Percentiles rank a stretch among this genome's conserved stretches.
Evolutionary conservation across 2,888 invertebrate genomes (phyloP).

Genomic region (Sesia bembeciformis): DNA sequence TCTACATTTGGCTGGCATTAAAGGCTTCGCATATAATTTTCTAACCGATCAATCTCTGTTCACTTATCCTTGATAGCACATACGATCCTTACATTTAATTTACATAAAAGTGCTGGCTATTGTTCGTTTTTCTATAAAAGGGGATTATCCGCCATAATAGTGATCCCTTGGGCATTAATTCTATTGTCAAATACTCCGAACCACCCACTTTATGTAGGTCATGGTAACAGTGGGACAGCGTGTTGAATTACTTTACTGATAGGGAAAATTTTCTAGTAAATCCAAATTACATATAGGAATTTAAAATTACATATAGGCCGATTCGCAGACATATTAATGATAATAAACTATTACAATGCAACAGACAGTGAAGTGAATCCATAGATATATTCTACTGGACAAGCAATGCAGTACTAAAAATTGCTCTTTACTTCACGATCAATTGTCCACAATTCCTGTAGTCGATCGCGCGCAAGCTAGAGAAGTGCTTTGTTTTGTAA

Average conservation of each 20-base stretch:
- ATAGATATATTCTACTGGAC: too few relatives aligned
- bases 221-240: conserved; percentile 20
- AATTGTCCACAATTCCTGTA: too few relatives aligned
- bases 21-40: conserved; percentile 29
- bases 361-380: too few relatives aligned
- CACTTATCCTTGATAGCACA: conserved; percentile 32
- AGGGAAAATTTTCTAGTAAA: too few relatives aligned
- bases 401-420: too few relatives aligned
- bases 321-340: too few relatives aligned
- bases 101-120: conserved; percentile 60
- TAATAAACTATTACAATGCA: too few relatives aligned
- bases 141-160: conserved; percentile 62
- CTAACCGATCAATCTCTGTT: conserved; percentile 37
- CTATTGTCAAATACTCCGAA: conserved; percentile 33
- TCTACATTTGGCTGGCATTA: conserved; percentile 41
- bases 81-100: conserved; percentile 60
- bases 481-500: too few relatives aligned
- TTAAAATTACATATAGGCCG: too few relatives aligned
- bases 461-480: too few relatives aligned
- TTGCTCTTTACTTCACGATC: too few relatives aligned
- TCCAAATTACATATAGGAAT: too few relatives aligned
- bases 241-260: conserved; percentile 19
- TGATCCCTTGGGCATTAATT: conserved; percentile 51
- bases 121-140: conserved; percentile 65
- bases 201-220: conserved; percentile 26